phyloP scores from a whole-genome alignment of 2,797 vertebrate species.

The Somateria mollissima region DNA sequence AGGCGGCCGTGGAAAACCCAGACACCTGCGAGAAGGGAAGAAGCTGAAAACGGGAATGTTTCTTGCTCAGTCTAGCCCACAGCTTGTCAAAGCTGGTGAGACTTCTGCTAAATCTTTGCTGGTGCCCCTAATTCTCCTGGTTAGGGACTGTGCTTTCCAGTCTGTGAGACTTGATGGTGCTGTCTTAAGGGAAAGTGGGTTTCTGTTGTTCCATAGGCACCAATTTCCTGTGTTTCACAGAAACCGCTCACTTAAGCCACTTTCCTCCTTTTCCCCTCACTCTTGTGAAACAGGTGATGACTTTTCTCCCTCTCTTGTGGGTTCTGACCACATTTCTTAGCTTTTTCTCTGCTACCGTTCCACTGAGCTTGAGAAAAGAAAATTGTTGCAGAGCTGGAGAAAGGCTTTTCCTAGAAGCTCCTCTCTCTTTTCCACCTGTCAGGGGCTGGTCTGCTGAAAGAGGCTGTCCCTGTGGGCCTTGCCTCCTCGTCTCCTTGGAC shows the following conservation, averaged over 20 bases:
- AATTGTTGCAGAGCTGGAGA: not conserved
- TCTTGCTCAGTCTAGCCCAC: not conserved
- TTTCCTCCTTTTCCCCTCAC: not conserved
- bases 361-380: not conserved
- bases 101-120: not conserved
- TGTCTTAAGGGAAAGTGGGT: no score
- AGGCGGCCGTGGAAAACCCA: not conserved
- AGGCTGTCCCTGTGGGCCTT: not conserved
- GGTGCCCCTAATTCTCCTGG: not conserved
- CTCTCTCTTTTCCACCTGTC: not conserved
- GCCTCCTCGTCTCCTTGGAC: no score
- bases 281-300: not conserved
- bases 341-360: not conserved
- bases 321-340: not conserved
- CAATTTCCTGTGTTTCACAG: not conserved
- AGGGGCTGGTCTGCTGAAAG: accelerated
- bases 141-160: not conserved
- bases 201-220: not conserved
- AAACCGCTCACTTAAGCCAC: not conserved
- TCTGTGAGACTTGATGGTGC: no score
- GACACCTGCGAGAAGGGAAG: not conserved
- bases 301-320: not conserved
- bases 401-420: not conserved
- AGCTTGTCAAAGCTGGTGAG: not conserved
- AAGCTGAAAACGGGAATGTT: accelerated